These are phyloP conservation scores for Rhagophthalmus giganteus DNA, from an alignment of 2,888 invertebrate genomes.

Conservation along the genomic window DNA sequence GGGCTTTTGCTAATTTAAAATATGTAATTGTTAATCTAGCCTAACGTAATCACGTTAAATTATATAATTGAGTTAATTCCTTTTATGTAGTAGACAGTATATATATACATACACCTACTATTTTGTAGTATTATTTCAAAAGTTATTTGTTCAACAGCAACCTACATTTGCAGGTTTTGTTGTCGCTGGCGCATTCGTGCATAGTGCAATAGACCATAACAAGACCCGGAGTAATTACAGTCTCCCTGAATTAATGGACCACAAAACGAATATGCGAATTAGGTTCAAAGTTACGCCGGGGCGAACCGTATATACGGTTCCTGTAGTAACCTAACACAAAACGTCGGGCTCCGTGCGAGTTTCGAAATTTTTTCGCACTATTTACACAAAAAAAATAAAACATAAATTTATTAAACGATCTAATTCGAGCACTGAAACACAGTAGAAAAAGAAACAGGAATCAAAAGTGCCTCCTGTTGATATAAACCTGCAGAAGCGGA, in stretches of 20 bases:
- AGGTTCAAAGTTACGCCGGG: constrained; percentile 14
- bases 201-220: constrained; percentile 28
- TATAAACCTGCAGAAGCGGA: constrained; percentile 24
- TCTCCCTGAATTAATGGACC: constrained; percentile 25
- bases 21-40: too few relatives aligned
- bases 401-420: too few relatives aligned
- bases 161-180: constrained; percentile 11
- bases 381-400: too few relatives aligned
- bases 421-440: constrained; percentile 15
- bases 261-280: constrained; percentile 30
- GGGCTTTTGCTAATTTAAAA: too few relatives aligned
- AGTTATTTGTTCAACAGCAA: constrained; percentile 8
- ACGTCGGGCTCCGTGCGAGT: too few relatives aligned
- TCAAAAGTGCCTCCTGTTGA: constrained; percentile 18
- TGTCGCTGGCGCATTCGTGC: constrained; percentile 20
- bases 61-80: constrained; percentile 7
- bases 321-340: too few relatives aligned
- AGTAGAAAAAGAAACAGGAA: constrained; percentile 13
- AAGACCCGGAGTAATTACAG: constrained; percentile 24
- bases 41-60: too few relatives aligned
- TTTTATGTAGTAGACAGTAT: too few relatives aligned
- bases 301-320: too few relatives aligned
- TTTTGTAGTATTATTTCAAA: constrained; percentile 1
- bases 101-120: too few relatives aligned
- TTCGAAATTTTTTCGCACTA: too few relatives aligned